Percentiles rank a stretch among this genome's conserved stretches.
These are phyloP conservation scores for Channa striata DNA, from an alignment of 2,797 vertebrate species.

Conservation along the genomic window DNA sequence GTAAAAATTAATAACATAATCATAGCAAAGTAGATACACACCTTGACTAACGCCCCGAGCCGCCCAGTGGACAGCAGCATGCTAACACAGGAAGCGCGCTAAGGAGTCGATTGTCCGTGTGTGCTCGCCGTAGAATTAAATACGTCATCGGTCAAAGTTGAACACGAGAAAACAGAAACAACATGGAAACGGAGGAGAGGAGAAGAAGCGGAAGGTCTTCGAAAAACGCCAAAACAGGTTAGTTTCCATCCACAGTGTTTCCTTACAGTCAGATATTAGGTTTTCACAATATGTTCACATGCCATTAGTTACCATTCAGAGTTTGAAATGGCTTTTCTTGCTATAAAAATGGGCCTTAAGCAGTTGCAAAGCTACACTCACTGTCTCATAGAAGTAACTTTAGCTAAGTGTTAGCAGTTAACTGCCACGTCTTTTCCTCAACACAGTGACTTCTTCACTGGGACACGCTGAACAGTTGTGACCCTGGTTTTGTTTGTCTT, in stretches of 20 bases:
- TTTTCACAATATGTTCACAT: background rate
- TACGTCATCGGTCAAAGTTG: constrained; percentile 73
- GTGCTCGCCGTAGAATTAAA: constrained; percentile 66
- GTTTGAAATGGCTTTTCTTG: background rate
- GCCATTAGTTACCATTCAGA: background rate
- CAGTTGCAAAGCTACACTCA: background rate
- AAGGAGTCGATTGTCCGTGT: constrained; percentile 5
- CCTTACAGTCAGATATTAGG: accelerated
- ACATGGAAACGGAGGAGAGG: constrained; percentile 69
- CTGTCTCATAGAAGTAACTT: background rate
- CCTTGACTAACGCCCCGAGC: background rate
- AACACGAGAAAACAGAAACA: constrained; percentile 37
- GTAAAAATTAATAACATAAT: accelerated
- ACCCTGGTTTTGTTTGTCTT: constrained; percentile 28
- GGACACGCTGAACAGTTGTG: background rate
- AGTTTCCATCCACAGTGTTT: accelerated
- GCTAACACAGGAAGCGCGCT: background rate
- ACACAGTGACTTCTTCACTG: background rate
- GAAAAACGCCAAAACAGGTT: constrained; percentile 74
- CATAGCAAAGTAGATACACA: background rate
- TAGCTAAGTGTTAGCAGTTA: too few species aligned
- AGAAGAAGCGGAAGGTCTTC: background rate
- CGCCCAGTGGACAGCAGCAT: background rate
- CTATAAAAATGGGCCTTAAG: background rate
- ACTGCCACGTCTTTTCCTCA: background rate